Evolutionary conservation across 2,888 invertebrate genomes (phyloP).

Genomic region (Spialia ferax): DNA sequence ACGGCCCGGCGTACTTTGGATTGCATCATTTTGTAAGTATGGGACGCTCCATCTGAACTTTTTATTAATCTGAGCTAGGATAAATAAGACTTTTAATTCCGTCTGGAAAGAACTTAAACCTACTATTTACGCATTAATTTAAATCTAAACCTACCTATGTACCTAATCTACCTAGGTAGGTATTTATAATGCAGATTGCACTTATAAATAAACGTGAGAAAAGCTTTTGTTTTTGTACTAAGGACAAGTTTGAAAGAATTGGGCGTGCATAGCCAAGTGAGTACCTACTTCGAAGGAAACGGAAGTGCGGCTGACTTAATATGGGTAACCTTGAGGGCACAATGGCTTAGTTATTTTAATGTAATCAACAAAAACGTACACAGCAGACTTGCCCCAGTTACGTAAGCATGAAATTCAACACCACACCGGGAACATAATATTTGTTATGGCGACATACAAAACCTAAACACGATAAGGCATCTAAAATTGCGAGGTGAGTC

Average conservation of each 20-base stretch:
- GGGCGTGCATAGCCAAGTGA: conserved; percentile 28
- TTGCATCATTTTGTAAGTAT: no score
- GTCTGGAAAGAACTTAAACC: not conserved
- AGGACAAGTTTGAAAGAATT: conserved; percentile 23
- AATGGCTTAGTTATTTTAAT: conserved; percentile 68
- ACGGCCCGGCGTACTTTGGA: no score
- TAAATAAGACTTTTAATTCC: not conserved
- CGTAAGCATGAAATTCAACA: conserved; percentile 53
- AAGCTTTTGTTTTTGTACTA: conserved; percentile 10
- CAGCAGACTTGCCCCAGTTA: conserved; percentile 60
- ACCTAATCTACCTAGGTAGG: no score
- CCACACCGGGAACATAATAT: conserved; percentile 37
- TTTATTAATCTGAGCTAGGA: not conserved
- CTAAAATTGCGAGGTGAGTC: conserved; percentile 44
- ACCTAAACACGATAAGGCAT: conserved; percentile 43
- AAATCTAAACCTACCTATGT: no score
- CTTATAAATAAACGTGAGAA: not conserved
- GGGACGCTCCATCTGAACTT: no score
- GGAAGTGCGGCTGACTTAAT: conserved; percentile 75
- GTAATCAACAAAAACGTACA: conserved; percentile 65
- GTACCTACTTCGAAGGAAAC: conserved; percentile 50
- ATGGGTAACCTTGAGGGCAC: conserved; percentile 78
- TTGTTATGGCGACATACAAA: conserved; percentile 48
- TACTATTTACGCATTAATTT: not conserved
- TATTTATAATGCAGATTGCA: conserved; percentile 7